phyloP scores from a whole-genome alignment of 2,797 vertebrate genomes.

The Taeniopygia guttata region DNA sequence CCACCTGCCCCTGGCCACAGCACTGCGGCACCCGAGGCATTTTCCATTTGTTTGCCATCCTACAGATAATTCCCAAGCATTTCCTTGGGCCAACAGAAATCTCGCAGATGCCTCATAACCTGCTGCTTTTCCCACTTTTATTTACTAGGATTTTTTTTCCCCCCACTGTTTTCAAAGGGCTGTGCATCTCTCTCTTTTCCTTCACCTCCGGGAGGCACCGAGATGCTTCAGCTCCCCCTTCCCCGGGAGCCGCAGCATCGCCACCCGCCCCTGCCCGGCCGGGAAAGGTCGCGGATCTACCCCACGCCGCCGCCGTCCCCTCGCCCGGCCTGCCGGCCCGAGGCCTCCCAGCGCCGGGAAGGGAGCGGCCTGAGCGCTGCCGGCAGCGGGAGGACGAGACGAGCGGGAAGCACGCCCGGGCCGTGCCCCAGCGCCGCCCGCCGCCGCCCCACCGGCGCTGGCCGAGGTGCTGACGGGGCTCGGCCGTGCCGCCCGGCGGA shows the following conservation, averaged over 20 bases:
- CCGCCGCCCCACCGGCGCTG: not conserved
- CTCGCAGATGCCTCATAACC: not conserved
- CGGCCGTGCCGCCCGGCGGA: not conserved
- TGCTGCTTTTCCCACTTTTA: not conserved
- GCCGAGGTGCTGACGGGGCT: not conserved
- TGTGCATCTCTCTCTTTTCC: no score
- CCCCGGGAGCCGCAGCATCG: not conserved
- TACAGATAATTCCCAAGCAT: not conserved
- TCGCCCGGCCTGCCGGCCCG: not conserved
- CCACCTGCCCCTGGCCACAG: not conserved
- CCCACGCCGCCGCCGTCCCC: no score
- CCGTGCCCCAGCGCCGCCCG: not conserved
- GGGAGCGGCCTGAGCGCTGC: not conserved
- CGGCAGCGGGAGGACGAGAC: not conserved
- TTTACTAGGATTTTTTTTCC: not conserved
- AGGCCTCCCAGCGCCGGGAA: not conserved
- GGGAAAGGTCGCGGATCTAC: not conserved
- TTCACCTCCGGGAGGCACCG: not conserved
- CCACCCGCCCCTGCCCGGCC: not conserved
- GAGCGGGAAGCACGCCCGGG: not conserved
- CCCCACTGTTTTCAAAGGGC: not conserved
- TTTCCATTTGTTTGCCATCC: not conserved
- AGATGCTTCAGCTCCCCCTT: not conserved
- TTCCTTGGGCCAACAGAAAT: not conserved
- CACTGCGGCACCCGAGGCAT: not conserved